phyloP scores from a whole-genome alignment of 2,113 vertebrate genomes.

The Andinoacara biseriatus region DNA sequence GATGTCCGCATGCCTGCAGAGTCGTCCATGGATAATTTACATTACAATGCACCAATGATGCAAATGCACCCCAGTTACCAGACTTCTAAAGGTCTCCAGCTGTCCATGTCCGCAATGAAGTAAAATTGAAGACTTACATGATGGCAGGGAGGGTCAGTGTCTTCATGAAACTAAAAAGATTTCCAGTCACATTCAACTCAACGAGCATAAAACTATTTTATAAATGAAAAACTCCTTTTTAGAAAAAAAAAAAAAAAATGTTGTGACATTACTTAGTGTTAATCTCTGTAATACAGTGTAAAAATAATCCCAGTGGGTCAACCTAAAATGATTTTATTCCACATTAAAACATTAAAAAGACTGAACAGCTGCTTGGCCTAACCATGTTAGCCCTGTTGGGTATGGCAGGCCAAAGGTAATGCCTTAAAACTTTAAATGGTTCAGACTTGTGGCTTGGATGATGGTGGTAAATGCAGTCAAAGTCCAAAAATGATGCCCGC shows the following conservation, averaged over 20 bases:
- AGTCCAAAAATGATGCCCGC: fast-evolving
- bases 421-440: neutral
- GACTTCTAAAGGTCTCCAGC: too few species aligned
- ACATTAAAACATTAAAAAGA: neutral
- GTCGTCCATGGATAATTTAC: too few species aligned
- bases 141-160: too few species aligned
- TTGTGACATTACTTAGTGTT: neutral
- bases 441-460: too few species aligned
- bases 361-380: neutral
- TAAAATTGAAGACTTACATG: too few species aligned
- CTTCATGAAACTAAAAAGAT: neutral
- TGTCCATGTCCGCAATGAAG: too few species aligned
- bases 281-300: neutral
- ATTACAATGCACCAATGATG: too few species aligned
- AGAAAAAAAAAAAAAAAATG: too few species aligned
- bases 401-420: neutral
- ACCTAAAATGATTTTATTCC: neutral
- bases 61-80: too few species aligned
- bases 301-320: fast-evolving
- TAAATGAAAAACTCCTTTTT: too few species aligned
- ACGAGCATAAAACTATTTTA: neutral
- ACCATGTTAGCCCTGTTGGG: neutral
- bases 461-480: neutral
- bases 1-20: too few species aligned
- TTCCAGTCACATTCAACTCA: neutral